Base-by-base conservation (phyloP, 1,140 invertebrate genomes). In the Lordiphosa collinella region DNA sequence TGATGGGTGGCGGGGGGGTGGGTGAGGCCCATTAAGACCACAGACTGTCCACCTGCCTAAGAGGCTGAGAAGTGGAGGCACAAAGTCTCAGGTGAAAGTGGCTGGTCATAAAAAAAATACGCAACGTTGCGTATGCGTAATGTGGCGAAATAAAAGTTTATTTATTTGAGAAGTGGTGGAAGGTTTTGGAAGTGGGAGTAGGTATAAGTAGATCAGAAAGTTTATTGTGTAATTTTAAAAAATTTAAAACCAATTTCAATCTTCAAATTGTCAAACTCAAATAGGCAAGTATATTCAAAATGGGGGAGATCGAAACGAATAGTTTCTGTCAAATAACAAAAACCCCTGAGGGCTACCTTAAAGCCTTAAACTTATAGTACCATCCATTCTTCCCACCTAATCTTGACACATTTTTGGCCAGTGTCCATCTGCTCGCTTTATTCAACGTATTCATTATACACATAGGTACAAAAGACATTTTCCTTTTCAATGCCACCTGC, bases 41-140 rank as follows among this genome's bases (percentile, higher is more conserved):
- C 41, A 44, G 41, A 63, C 72, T 65, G 74, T 53, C 71, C 75
- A 79, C 55, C 70, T 80, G 75, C 49, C 67, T 49, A 40, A 38
- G 43, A 14, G 56, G 40, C 31, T 14, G 50, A 48, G 29, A 13
- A 40, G 29, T 34, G 25, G 14, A 11, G 2, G 41, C 2, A 9
- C 11, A 22, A 44, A 8, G 32, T 12, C 72, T 49, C 73, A 76
- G 54, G 67, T 78, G 73, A 50, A 48, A 54, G 53, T 46, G 51
- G 32, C 32, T 36, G 34, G 75, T 41, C 35, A 70, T 61, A 73
- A 73, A 59, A 52, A 48, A 71, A 68, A 54, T 64, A 48, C 29
- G 43, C 75, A 68, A 60, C 59, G 16, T 49, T 48, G 75, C 59
- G 75, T 79, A 80, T 79, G 66, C 74, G 74, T 59, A 78, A 78